Base-by-base conservation (phyloP, 2,888 invertebrate genomes). In the Xiphydria camelus region DNA sequence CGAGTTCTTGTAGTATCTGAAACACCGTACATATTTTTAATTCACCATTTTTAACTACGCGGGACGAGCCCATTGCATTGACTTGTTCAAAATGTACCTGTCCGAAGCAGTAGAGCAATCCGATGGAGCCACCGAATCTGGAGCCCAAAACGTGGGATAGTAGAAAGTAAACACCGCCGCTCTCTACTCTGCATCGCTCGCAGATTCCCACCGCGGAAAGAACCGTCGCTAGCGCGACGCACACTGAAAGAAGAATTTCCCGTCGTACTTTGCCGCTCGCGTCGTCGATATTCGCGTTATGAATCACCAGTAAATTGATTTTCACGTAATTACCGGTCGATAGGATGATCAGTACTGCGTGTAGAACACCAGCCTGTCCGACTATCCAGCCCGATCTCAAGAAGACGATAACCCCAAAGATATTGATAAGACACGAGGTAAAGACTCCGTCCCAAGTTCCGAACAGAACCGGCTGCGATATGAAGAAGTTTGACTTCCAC, bases 361-460 rank as follows among this genome's bases (percentile, higher is more conserved):
- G 84, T 38, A 90, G 78, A 59, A 91, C 82, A 46, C 92, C 92
- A 51, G 91, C 91, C 77, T 93, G 88, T 26, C 90, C 95, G 39
- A 98, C 96, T 69, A 98, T 93, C 97, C 97, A 98, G 53, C 97
- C 97, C 50, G 95, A 93, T 63, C 97, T 82, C 47, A 98, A 80
- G 77, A 98, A 97, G 49, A 97, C 94, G 75, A 97, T 95, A 1
- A 97, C 96, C 67, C 97, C 96, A 79, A 98, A 94, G 46, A 97
- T 93, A 77, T 97, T 97, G 69, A 97, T 94, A 65, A 98, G 85
- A 73, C 95, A 96, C 39, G 96, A 94, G 42, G 96, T 95, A 74
- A 96, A 98, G 4, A 98, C 97, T 53, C 97, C 97, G 78, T 97
- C 97, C 93, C 94, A 97, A 1, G 95, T 94, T 9, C 97, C 96